These are phyloP conservation scores for Monopis laevigella DNA, from an alignment of 2,888 invertebrate species.

Conservation along the genomic window DNA sequence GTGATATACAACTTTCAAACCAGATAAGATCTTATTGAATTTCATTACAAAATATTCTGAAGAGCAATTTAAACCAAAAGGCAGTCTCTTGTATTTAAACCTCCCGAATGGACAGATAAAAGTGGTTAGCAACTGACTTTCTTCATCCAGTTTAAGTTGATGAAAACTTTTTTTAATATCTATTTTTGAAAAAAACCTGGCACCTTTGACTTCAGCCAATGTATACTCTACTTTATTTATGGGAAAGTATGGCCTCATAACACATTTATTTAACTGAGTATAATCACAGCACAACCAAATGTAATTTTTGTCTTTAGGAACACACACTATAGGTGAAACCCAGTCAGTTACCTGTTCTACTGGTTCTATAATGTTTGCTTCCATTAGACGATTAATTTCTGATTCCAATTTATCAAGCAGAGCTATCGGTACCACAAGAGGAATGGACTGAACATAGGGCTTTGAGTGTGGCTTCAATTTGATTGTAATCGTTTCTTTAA, in stretches of 20 bases:
- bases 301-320: conserved; percentile 9
- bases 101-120: conserved; percentile 19
- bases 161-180: conserved; percentile 17
- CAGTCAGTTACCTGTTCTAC: conserved; percentile 11
- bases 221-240: conserved; percentile 10
- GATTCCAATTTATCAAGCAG: not conserved
- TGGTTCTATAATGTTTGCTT: conserved; percentile 1
- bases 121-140: conserved; percentile 15
- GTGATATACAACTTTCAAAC: conserved; percentile 9
- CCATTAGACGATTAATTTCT: not conserved
- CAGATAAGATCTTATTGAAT: conserved; percentile 14
- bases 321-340: conserved; percentile 11
- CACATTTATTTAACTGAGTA: conserved; percentile 13
- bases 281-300: conserved; percentile 11
- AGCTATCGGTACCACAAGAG: not conserved
- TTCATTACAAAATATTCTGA: conserved; percentile 17
- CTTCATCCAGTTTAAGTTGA: conserved; percentile 14
- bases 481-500: conserved; percentile 1
- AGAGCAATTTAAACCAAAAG: conserved; percentile 16
- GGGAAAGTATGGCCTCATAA: conserved; percentile 5
- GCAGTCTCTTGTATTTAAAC: conserved; percentile 17
- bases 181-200: conserved; percentile 15
- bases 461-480: conserved; percentile 5
- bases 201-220: conserved; percentile 3
- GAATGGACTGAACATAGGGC: conserved; percentile 9